A percentile compares a stretch with the other conserved stretches of the same genome.
Evolutionary conservation across 2,888 invertebrate species (phyloP).

Genomic region (Bugulina stolonifera): DNA sequence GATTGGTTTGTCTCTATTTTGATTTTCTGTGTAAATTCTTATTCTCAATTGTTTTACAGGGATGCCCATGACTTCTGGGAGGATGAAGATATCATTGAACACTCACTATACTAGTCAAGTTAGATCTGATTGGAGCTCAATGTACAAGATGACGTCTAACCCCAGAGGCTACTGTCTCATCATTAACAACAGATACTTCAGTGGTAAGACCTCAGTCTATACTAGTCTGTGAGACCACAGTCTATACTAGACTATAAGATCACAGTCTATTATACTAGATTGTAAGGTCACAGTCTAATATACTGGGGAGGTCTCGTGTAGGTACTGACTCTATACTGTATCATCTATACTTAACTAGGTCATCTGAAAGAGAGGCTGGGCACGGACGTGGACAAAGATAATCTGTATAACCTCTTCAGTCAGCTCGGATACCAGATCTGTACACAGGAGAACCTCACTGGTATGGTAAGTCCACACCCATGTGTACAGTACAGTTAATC

Average conservation of each 20-base stretch:
- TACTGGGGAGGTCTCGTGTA: too few relatives aligned
- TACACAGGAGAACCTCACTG: conserved; percentile 32
- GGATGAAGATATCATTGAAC: neutral
- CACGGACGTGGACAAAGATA: conserved; percentile 33
- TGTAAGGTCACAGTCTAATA: too few relatives aligned
- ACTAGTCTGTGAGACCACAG: too few relatives aligned
- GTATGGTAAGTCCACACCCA: conserved; percentile 32
- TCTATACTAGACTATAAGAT: too few relatives aligned
- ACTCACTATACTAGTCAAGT: neutral
- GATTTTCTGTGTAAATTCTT: neutral
- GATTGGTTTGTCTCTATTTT: too few relatives aligned
- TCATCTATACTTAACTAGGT: too few relatives aligned
- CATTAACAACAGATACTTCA: conserved; percentile 35
- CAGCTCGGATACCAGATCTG: conserved; percentile 33
- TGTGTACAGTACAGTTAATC: too few relatives aligned
- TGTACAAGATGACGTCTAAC: conserved; percentile 34
- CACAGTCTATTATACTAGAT: too few relatives aligned
- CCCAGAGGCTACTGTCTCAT: conserved; percentile 35
- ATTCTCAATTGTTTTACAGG: neutral
- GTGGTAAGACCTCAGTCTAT: too few relatives aligned
- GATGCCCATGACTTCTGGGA: neutral
- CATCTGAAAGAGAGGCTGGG: conserved; percentile 32
- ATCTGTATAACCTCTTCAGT: conserved; percentile 32
- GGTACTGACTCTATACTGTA: too few relatives aligned
- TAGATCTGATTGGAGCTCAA: conserved; percentile 11